Conservation (phyloP, 2,797 vertebrate species). For the Enteromius anoplus region DNA sequence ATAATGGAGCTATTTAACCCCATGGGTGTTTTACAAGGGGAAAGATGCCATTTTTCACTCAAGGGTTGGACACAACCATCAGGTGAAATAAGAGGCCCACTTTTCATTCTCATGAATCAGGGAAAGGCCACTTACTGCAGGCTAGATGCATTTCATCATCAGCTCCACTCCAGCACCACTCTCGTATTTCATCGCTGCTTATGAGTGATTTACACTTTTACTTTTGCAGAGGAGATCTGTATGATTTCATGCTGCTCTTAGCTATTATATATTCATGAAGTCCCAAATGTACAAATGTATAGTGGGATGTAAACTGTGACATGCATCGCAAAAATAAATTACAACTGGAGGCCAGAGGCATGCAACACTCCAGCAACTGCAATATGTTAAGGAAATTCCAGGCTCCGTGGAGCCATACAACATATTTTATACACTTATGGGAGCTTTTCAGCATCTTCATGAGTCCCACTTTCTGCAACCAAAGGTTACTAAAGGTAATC, state of each 20-base stretch:
- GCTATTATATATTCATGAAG: conserved; percentile 51
- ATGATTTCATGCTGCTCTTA: conserved; percentile 57
- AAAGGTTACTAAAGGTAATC: neutral
- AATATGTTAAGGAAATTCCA: conserved; percentile 47
- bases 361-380: conserved; percentile 32
- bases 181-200: conserved; percentile 56
- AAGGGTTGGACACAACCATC: conserved; percentile 75
- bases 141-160: conserved; percentile 58
- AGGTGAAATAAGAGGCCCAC: conserved; percentile 76
- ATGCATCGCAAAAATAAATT: conserved; percentile 56
- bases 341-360: conserved; percentile 44
- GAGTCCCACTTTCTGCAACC: neutral
- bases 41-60: conserved; percentile 82
- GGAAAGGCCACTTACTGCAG: conserved; percentile 72
- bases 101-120: conserved; percentile 77
- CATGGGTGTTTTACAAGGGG: conserved; percentile 79
- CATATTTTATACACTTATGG: conserved; percentile 40
- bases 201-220: conserved; percentile 62
- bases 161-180: conserved; percentile 55
- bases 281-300: conserved; percentile 57
- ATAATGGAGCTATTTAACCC: conserved; percentile 88
- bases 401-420: conserved; percentile 4
- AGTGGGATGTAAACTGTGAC: conserved; percentile 50
- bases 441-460: conserved; percentile 35
- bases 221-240: conserved; percentile 54